Evolutionary conservation across 2,888 invertebrate species (phyloP), one percentile per base, ranked within the genome.

Genomic region (Mimas tiliae): DNA sequence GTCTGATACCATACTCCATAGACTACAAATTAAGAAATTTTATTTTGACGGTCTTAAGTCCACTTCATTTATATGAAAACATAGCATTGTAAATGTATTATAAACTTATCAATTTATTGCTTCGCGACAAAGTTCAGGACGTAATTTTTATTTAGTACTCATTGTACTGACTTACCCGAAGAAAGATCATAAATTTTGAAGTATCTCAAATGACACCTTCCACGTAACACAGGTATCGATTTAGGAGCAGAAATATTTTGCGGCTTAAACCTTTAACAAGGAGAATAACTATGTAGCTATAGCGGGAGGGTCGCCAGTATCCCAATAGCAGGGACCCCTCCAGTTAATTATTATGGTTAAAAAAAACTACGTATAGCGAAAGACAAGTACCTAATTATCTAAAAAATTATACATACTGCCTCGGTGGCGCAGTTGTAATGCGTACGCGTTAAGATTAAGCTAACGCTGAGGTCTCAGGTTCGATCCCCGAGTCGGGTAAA

Each of bases 221-320:
- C 64, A 34, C 66, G 74, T 76, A 78, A 73, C 55, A 72, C 75
- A 72, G 75, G 79, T 78, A 76, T 72, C 74, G 65, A 76, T 73
- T 75, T 33, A 27, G 16, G 33, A 27, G 34, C 48, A 27, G 16
- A 47, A 55, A 38, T 16, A 38, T 16, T 16, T 58, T 58, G 19
- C 52, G 27, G 21, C 55, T 34, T 55, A n/a, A 1, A 6, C 6
- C 42, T 42, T 58, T 21, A 42, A 19, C 42, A 58, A 42, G 12
- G 16, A 0, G 16, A 16, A 27, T 27, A 27, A 27, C 27, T n/a
- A n/a, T n/a, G n/a, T n/a, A n/a, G n/a, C n/a, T n/a, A n/a, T n/a
- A n/a, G n/a, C n/a, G n/a, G n/a, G n/a, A n/a, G n/a, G n/a, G n/a
- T n/a, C n/a, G n/a, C n/a, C n/a, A n/a, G n/a, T n/a, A n/a, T n/a